These are phyloP conservation scores for Gymnorhina tibicen DNA, from an alignment of 2,113 vertebrate species.

Conservation along the genomic window DNA sequence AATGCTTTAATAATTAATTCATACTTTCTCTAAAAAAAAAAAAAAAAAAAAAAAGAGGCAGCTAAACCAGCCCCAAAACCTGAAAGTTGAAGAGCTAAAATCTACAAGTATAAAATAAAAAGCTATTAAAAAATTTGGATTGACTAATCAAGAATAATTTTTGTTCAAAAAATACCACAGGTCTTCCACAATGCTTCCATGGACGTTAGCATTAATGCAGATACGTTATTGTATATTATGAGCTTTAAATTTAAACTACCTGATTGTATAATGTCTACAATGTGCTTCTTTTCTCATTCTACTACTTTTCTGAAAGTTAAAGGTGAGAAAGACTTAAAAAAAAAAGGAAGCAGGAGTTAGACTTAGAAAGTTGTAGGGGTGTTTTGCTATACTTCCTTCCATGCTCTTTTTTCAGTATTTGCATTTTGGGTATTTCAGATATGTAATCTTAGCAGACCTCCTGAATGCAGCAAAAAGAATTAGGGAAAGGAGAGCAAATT, in stretches of 20 bases:
- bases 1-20: background rate
- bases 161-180: background rate
- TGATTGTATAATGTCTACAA: background rate
- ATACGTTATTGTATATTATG: background rate
- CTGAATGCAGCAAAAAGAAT: background rate
- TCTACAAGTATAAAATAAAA: background rate
- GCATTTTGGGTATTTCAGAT: background rate
- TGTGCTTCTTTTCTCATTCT: background rate
- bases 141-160: background rate
- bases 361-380: fast-evolving
- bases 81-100: background rate
- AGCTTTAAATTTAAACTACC: background rate
- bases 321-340: background rate
- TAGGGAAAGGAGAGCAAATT: background rate
- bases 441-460: background rate
- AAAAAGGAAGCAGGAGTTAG: background rate
- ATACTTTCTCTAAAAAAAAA: background rate
- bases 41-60: background rate
- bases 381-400: background rate
- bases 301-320: background rate
- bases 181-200: background rate
- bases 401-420: background rate
- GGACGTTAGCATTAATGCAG: background rate
- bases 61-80: background rate
- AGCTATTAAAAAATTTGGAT: background rate